Percentiles rank a stretch among this genome's conserved stretches.
Conservation (phyloP, 2,113 vertebrate genomes). For the Tor tambroides region DNA sequence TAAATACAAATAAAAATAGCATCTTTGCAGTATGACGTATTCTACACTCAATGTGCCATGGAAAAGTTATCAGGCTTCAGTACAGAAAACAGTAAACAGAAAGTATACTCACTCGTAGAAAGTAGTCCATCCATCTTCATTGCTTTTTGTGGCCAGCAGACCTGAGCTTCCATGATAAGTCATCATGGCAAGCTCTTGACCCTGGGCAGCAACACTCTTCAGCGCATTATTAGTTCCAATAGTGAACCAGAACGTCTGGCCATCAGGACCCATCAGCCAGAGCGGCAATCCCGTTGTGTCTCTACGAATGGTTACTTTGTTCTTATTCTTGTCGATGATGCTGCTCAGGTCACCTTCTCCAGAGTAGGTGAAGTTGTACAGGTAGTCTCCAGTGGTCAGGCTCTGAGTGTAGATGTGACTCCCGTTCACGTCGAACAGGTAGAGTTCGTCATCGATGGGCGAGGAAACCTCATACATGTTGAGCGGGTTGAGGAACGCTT, state of each 20-base stretch:
- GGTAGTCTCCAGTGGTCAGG: constrained; percentile 92
- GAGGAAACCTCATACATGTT: constrained; percentile 96
- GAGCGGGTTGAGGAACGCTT: constrained; percentile 90
- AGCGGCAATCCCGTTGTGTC: constrained; percentile 94
- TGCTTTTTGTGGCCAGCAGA: constrained; percentile 93
- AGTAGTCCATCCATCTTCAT: constrained; percentile 96
- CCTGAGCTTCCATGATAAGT: constrained; percentile 95
- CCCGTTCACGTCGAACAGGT: constrained; percentile 93
- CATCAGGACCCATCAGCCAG: constrained; percentile 92
- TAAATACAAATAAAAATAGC: too few species aligned
- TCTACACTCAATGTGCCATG: not conserved
- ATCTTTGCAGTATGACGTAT: not conserved
- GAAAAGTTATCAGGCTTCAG: not conserved
- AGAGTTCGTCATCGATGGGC: constrained; percentile 94
- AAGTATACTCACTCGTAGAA: constrained; percentile 94
- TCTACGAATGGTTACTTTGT: constrained; percentile 85
- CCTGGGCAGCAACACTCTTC: constrained; percentile 89
- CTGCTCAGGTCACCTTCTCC: constrained; percentile 86
- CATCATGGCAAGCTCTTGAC: constrained; percentile 92
- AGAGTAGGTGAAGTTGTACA: constrained; percentile 95
- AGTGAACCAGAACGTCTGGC: constrained; percentile 97
- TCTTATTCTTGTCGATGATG: constrained; percentile 93
- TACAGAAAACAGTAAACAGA: not conserved
- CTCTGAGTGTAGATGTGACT: constrained; percentile 96
- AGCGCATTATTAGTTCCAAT: constrained; percentile 94